Conservation (phyloP, 1,140 invertebrate species). For the Neuroterus valhalla region DNA sequence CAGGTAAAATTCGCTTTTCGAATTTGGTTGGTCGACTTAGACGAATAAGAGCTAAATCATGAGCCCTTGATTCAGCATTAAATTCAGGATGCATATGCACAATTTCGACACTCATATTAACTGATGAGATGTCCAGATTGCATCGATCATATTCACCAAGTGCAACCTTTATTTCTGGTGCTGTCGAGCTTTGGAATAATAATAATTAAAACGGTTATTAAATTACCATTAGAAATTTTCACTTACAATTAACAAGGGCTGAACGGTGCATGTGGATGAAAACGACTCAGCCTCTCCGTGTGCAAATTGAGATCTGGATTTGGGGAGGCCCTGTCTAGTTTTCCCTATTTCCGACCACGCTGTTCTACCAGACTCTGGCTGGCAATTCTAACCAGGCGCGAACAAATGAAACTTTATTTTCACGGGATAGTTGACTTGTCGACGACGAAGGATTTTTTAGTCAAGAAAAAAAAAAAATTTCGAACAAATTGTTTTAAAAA, state of each 20-base stretch:
- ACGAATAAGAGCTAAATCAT: constrained; percentile 79
- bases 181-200: constrained; percentile 63
- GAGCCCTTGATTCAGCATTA: constrained; percentile 71
- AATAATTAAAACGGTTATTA: constrained; percentile 33
- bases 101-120: constrained; percentile 72
- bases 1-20: constrained; percentile 75
- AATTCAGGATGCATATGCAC: constrained; percentile 76
- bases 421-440: no score
- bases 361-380: no score
- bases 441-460: no score
- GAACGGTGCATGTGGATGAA: no score
- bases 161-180: constrained; percentile 73
- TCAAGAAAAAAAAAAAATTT: no score
- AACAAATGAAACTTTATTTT: no score
- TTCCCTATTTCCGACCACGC: no score
- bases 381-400: no score
- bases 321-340: no score
- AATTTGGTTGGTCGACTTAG: constrained; percentile 75
- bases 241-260: constrained; percentile 7
- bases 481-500: no score
- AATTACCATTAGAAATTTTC: neutral
- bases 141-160: constrained; percentile 76
- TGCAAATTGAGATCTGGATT: no score
- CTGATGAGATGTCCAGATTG: constrained; percentile 70
- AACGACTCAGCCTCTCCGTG: no score